Evolutionary conservation across 2,888 invertebrate species (phyloP).

Genomic region (Eilema sororculum): DNA sequence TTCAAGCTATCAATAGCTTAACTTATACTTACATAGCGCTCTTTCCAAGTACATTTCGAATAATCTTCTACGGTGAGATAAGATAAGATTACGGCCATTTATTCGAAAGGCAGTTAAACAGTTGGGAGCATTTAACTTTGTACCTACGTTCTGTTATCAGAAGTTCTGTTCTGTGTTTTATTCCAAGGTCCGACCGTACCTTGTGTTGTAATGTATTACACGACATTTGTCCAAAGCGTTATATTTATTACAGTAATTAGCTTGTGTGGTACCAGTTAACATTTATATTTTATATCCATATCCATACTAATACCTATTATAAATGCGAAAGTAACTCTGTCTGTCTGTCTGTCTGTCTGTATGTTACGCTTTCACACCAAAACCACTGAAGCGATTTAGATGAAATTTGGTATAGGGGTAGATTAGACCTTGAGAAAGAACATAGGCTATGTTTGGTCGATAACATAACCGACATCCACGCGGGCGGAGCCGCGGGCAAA

Average conservation of each 20-base stretch:
- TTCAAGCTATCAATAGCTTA: no score
- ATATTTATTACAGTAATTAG: not conserved
- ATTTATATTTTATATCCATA: no score
- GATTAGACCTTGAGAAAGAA: no score
- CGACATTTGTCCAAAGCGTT: not conserved
- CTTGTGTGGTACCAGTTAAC: not conserved
- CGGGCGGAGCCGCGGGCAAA: no score
- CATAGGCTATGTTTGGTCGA: no score
- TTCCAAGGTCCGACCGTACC: not conserved
- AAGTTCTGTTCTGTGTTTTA: slow-evolving; percentile 7
- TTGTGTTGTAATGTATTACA: not conserved
- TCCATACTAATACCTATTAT: no score
- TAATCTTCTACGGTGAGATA: not conserved
- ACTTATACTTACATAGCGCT: not conserved
- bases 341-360: no score
- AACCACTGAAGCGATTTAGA: no score
- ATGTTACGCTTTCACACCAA: no score
- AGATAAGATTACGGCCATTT: not conserved
- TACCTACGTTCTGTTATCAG: not conserved
- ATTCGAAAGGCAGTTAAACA: not conserved
- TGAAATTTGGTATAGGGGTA: no score
- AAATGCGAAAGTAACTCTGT: no score
- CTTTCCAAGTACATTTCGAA: not conserved
- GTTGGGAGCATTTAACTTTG: not conserved
- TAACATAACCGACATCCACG: no score